phyloP scores from a whole-genome alignment of 2,888 invertebrate genomes.

The Seira sanloemensis region DNA sequence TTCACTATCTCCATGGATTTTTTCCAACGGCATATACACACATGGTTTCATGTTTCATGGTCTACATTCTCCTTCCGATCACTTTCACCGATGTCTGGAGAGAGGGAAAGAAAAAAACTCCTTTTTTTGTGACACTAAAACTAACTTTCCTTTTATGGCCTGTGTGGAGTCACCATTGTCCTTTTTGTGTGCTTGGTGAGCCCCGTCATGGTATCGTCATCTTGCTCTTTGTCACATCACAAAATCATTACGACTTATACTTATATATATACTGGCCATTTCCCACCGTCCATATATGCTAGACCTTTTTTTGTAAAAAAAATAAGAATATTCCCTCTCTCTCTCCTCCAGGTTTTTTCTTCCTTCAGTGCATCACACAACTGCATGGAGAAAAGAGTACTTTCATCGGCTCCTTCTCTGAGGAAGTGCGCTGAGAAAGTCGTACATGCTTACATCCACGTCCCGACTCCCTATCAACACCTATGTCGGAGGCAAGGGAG shows the following conservation, averaged over 20 bases:
- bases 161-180: neutral
- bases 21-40: constrained; percentile 38
- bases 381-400: too few species aligned
- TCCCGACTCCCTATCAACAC: neutral
- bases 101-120: too few species aligned
- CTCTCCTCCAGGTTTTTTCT: neutral
- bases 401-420: neutral
- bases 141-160: too few species aligned
- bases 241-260: neutral
- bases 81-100: neutral
- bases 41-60: constrained; percentile 53
- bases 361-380: neutral
- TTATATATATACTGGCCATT: constrained; percentile 1
- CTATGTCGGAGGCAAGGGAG: neutral
- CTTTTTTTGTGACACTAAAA: neutral
- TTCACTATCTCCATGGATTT: constrained; percentile 30
- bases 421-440: neutral
- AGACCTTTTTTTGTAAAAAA: too few species aligned
- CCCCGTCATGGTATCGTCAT: neutral
- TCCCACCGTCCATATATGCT: neutral
- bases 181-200: neutral
- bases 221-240: neutral
- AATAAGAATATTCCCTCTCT: too few species aligned
- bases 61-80: constrained; percentile 29
- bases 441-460: neutral